Percentiles rank a stretch among this genome's conserved stretches.
Evolutionary conservation across 2,888 invertebrate species (phyloP).

Genomic region (Anthophora plumipes): DNA sequence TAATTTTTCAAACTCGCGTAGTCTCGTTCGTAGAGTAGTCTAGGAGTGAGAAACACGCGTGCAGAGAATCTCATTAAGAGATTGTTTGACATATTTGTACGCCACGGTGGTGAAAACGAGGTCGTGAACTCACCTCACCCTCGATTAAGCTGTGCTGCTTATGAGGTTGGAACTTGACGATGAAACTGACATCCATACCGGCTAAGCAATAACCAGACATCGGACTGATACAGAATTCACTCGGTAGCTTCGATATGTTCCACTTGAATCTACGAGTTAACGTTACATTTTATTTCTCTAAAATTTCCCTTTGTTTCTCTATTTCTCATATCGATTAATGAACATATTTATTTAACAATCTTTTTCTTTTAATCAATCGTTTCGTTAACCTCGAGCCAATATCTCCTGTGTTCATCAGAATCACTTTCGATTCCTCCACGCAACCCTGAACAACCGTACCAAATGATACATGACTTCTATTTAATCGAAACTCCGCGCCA

Average conservation of each 20-base stretch:
- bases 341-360: too few relatives aligned
- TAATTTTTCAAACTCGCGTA: not conserved
- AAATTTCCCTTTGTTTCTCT: too few relatives aligned
- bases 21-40: not conserved
- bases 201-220: constrained; percentile 88
- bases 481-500: constrained; percentile 85
- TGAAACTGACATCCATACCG: constrained; percentile 88
- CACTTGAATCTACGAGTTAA: constrained; percentile 85
- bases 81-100: constrained; percentile 31
- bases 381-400: constrained; percentile 85
- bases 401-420: constrained; percentile 86
- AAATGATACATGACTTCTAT: constrained; percentile 85
- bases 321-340: not conserved
- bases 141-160: constrained; percentile 82
- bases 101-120: constrained; percentile 10
- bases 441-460: constrained; percentile 86
- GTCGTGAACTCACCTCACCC: constrained; percentile 77
- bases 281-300: too few relatives aligned
- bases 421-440: constrained; percentile 83
- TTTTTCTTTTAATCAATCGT: not conserved
- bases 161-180: constrained; percentile 87
- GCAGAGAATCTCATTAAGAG: constrained; percentile 28
- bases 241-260: constrained; percentile 84
- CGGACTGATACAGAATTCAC: constrained; percentile 87
- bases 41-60: not conserved